Evolutionary conservation across 2,113 vertebrate genomes (phyloP), one percentile per base, ranked within the genome.

Genomic region (Rhinolophus sinicus): DNA sequence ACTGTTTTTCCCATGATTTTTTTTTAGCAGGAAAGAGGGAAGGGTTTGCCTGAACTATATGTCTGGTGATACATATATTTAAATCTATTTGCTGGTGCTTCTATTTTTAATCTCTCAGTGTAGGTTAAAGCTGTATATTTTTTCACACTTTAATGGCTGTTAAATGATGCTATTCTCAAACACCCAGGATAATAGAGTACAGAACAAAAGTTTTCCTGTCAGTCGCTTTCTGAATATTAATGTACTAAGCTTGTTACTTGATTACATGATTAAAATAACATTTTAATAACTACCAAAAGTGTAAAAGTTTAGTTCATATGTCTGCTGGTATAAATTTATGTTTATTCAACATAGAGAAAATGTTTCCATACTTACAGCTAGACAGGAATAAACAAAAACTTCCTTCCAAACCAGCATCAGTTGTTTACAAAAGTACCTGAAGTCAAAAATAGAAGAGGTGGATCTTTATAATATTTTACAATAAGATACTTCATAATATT

Each of bases 71-170:
- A 62, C 21, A 88, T 75, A 12, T 52, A 81, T 91, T 76, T 70
- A 97, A 62, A 70, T 93, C 33, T 93, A 30, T 95, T 77, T 38
- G 26, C 24, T 76, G 87, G 35, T 64, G 76, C 94, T 67, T 90
- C 90, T 97, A 88, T 96, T 96, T 96, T 96, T 93, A 97, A 84
- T 50, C 28, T 96, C 70, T 85, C n/a, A 70, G 77, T 90, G 54
- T 96, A 96, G 82, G 67, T 95, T 93, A 96, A 83, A 92, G 19
- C 65, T 93, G 62, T 76, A 87, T 89, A 80, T 95, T 97, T 97
- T 97, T 77, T 97, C 90, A 89, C 67, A 86, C 0, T 76, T 92
- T 88, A 89, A 93, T 38, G 16, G 47, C 22, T 91, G 40, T 83
- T 92, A 94, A 85, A 70, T 91, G 69, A 83, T 28, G 89, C 54